Evolutionary conservation across 2,888 invertebrate species (phyloP).

Genomic region (Megastigmus dorsalis): DNA sequence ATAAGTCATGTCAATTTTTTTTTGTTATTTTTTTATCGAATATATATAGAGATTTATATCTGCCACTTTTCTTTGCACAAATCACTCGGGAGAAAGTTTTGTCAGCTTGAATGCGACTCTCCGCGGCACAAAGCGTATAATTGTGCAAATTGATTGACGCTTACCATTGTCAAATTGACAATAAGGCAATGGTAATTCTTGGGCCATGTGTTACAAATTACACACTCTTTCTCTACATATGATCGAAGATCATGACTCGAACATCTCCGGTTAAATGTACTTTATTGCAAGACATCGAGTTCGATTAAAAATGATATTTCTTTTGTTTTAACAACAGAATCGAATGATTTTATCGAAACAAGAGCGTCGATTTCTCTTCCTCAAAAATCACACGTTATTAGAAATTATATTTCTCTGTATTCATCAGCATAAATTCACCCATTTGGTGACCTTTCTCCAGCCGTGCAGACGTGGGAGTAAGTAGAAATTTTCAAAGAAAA

Average conservation of each 20-base stretch:
- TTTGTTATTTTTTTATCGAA: no score
- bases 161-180: conserved; percentile 11
- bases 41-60: conserved; percentile 18
- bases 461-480: not conserved
- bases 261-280: no score
- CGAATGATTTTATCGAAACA: no score
- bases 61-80: conserved; percentile 21
- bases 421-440: no score
- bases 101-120: not conserved
- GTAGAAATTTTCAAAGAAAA: conserved; percentile 12
- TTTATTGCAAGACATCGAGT: no score
- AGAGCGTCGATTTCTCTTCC: no score
- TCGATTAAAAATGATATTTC: no score
- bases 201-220: not conserved
- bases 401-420: no score
- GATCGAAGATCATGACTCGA: not conserved
- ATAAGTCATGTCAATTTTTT: not conserved
- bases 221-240: not conserved
- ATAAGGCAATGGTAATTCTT: no score
- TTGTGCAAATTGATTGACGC: conserved; percentile 18
- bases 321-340: no score
- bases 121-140: conserved; percentile 2
- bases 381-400: no score
- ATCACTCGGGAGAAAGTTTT: conserved; percentile 30
- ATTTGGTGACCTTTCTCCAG: no score